Evolutionary conservation across 2,113 vertebrate genomes (phyloP).

Genomic region (Noctilio leporinus): DNA sequence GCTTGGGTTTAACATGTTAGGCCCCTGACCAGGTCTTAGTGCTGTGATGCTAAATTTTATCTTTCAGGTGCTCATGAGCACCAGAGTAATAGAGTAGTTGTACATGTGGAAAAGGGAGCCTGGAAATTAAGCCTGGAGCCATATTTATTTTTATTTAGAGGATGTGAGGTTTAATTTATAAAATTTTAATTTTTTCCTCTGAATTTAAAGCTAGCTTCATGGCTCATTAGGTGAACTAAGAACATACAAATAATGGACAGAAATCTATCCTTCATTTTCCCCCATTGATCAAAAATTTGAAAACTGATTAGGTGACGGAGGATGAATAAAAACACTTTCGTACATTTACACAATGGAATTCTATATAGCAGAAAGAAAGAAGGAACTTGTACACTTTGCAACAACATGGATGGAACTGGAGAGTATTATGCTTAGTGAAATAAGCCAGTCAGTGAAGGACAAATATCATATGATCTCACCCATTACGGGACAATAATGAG

Average conservation of each 20-base stretch:
- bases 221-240: conserved; percentile 8
- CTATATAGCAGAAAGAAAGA: no score
- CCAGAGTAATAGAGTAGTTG: not conserved
- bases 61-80: not conserved
- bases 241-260: conserved; percentile 29
- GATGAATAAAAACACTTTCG: conserved; percentile 35
- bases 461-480: no score
- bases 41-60: not conserved
- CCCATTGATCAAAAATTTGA: conserved; percentile 39
- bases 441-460: no score
- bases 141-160: conserved; percentile 8
- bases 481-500: no score
- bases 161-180: conserved; percentile 40
- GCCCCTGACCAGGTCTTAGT: not conserved
- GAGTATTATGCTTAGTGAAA: no score
- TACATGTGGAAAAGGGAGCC: not conserved
- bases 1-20: not conserved
- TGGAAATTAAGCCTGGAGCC: not conserved
- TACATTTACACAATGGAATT: no score
- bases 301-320: conserved; percentile 43
- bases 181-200: not conserved
- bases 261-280: conserved; percentile 44
- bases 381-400: no score
- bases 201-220: conserved; percentile 45
- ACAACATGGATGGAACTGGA: no score